Base-by-base conservation (phyloP, 2,888 invertebrate species). In the Campoplex capitator region DNA sequence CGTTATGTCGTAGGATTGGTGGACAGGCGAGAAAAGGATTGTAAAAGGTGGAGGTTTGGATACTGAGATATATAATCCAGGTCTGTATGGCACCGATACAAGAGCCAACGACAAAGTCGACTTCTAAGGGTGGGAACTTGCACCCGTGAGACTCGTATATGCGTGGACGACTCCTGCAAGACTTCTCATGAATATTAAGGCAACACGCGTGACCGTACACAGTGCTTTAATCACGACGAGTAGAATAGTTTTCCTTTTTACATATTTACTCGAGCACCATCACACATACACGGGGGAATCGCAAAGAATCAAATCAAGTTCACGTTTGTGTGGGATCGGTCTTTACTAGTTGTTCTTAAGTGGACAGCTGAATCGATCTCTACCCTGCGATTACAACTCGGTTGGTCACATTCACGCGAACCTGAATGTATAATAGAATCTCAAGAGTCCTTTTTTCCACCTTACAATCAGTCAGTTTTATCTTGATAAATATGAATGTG, bases 151-250 rank as follows among this genome's bases (percentile, higher is more conserved):
- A 16, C 16, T 13, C 54, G 11, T 71, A 79, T 76, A 71, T 75
- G 71, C 76, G 83, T 80, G 67, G 74, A 78, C 74, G 62, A 74
- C 83, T 86, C 28, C 45, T 28, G 16, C 83, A 79, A 62, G 48
- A 45, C 35, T 48, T 18, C 84, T 89, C 88, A 80, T 80, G 80
- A 80, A 83, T 77, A 67, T 78, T 67, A 35, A 78, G 62, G 79
- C 70, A 67, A 67, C 76, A 78, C 58, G 83, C 75, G 83, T 81
- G 84, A 80, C 38, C 78, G 62, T 62, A 48, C 80, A 23, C 65
- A 67, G 77, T 83, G 78, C 80, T 87, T 87, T 88, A 85, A 85
- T 87, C 82, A 88, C 80, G 51, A 62, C 70, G n/a, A 45, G 35
- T 16, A 62, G 67, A 58, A 68, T 87, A 87, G 83, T 81, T 71